A percentile compares a stretch with the other conserved stretches of the same genome.
These are phyloP conservation scores for Pocillopora meandrina DNA, from an alignment of 92 coral and sea anemone species.

Conservation along the genomic window DNA sequence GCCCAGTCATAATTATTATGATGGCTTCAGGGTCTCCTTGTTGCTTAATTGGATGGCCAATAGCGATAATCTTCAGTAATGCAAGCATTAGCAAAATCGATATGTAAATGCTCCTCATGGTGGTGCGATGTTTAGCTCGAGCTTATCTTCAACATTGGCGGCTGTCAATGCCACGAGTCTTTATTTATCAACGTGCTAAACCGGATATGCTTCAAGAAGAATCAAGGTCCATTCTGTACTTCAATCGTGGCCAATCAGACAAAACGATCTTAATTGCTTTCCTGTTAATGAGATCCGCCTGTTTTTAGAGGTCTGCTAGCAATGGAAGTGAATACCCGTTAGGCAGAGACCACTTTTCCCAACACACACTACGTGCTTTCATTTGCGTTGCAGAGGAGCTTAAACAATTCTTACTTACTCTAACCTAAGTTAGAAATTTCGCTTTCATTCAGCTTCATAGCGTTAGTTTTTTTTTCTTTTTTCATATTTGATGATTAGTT, in stretches of 20 bases:
- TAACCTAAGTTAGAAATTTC: no score
- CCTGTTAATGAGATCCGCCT: constrained; percentile 30
- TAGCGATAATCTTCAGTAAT: constrained; percentile 31
- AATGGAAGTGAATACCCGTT: constrained; percentile 1
- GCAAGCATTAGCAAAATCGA: constrained; percentile 35
- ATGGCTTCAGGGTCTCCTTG: constrained; percentile 25
- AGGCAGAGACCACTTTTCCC: background rate
- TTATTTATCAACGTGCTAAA: constrained; percentile 30
- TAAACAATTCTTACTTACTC: no score
- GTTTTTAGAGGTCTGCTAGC: constrained; percentile 8
- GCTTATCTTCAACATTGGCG: constrained; percentile 27
- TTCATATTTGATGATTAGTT: no score
- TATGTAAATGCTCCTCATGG: constrained; percentile 17
- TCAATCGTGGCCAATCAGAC: constrained; percentile 21
- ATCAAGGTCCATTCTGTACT: background rate
- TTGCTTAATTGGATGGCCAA: constrained; percentile 33
- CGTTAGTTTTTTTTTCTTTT: background rate
- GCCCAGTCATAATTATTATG: constrained; percentile 24
- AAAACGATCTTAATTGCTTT: constrained; percentile 22
- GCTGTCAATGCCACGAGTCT: constrained; percentile 24
- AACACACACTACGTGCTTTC: background rate
- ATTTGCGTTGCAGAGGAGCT: background rate
- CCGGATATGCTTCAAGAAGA: constrained; percentile 29
- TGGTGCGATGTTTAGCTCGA: constrained; percentile 21
- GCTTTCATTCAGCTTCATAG: background rate